Conservation (phyloP, 2,888 invertebrate genomes). For the Ophion slaviceki region DNA sequence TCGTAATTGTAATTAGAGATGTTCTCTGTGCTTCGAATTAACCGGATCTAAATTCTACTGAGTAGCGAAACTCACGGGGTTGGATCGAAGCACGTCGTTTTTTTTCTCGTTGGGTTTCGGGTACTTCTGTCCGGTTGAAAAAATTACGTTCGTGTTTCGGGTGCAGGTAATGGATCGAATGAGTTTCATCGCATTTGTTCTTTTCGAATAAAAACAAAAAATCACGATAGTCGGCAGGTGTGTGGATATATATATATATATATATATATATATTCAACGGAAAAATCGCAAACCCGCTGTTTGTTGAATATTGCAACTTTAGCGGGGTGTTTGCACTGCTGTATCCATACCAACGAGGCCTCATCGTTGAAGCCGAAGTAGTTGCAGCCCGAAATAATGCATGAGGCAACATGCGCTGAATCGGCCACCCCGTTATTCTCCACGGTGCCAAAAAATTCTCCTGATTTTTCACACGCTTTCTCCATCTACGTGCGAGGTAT, state of each 20-base stretch:
- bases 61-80: neutral
- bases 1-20: neutral
- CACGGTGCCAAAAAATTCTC: neutral
- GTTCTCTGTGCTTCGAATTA: neutral
- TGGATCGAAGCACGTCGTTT: neutral
- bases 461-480: neutral
- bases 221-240: neutral
- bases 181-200: neutral
- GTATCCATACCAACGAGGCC: constrained; percentile 23
- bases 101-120: neutral
- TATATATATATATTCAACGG: neutral
- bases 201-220: neutral
- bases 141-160: neutral
- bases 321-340: constrained; percentile 28
- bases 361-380: constrained; percentile 12
- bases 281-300: neutral
- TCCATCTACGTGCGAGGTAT: neutral
- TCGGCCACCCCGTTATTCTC: neutral
- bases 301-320: constrained; percentile 41
- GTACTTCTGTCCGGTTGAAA: neutral
- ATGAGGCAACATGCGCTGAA: neutral
- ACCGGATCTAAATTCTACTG: neutral
- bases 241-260: too few species aligned
- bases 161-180: too few species aligned
- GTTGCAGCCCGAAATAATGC: constrained; percentile 28